phyloP scores from a whole-genome alignment of 2,113 vertebrate genomes.

The Burhinus bistriatus region DNA sequence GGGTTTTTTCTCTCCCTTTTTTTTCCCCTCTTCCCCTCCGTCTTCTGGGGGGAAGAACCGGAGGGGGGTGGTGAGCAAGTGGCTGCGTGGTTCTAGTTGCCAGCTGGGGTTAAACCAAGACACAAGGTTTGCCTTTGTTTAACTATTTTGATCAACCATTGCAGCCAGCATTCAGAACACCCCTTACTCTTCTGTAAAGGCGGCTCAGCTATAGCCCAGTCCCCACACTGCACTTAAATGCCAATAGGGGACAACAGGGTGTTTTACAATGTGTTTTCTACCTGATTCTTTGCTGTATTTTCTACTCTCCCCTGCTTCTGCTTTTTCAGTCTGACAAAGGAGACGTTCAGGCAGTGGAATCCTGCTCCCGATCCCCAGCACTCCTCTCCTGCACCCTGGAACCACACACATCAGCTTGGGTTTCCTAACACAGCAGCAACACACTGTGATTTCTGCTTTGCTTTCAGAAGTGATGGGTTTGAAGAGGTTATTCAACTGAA shows the following conservation, averaged over 20 bases:
- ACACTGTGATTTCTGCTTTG: not conserved
- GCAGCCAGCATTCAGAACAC: not conserved
- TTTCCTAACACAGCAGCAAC: not conserved
- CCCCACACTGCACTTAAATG: not conserved
- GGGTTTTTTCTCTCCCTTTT: not conserved
- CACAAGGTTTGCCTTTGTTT: not conserved
- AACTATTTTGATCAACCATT: not conserved
- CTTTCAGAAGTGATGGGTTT: not conserved
- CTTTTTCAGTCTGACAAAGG: not conserved
- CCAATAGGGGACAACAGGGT: not conserved
- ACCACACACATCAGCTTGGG: accelerated
- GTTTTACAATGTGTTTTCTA: not conserved
- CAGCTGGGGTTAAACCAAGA: not conserved
- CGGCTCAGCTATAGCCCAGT: not conserved
- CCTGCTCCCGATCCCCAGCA: not conserved
- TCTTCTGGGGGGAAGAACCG: not conserved
- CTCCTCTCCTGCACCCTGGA: not conserved
- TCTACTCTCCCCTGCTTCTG: not conserved
- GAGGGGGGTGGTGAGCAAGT: not conserved
- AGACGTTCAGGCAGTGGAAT: accelerated
- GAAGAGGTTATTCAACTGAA: not conserved
- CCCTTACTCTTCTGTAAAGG: not conserved
- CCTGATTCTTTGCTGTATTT: not conserved
- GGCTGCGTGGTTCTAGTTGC: not conserved
- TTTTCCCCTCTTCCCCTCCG: not conserved